Evolutionary conservation across 1,140 invertebrate genomes (phyloP).

Genomic region (Eueides isabella): DNA sequence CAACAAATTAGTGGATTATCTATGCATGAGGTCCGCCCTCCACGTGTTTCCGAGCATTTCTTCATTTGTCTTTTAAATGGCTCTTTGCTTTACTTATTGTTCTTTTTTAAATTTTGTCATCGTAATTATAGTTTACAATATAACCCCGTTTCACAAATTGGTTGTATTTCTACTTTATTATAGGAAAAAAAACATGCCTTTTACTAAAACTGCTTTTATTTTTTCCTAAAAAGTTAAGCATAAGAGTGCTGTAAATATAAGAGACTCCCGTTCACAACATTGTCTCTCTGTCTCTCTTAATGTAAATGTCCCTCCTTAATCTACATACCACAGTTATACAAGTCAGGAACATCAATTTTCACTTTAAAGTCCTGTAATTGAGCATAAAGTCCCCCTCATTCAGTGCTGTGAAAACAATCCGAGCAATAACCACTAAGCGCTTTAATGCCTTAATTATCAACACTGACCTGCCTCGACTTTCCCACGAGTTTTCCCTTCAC

Average conservation of each 20-base stretch:
- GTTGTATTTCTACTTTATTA: slow-evolving; percentile 15
- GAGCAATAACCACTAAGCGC: slow-evolving; percentile 44
- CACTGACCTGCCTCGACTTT: slow-evolving; percentile 75
- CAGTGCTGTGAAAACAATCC: slow-evolving; percentile 41
- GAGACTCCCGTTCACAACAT: no score
- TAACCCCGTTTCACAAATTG: slow-evolving; percentile 29
- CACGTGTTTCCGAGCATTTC: slow-evolving; percentile 64
- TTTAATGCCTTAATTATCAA: slow-evolving; percentile 55
- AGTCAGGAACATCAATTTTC: slow-evolving; percentile 20
- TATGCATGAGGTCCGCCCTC: slow-evolving; percentile 72
- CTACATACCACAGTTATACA: background rate
- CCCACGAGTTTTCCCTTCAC: slow-evolving; percentile 70
- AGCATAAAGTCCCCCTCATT: slow-evolving; percentile 29
- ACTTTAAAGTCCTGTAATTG: slow-evolving; percentile 1
- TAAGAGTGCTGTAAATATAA: no score
- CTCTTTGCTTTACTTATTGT: slow-evolving; percentile 50
- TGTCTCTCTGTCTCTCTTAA: no score
- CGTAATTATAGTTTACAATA: slow-evolving; percentile 69
- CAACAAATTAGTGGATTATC: slow-evolving; percentile 78
- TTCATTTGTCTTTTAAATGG: slow-evolving; percentile 71
- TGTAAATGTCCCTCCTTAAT: background rate
- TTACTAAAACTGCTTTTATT: no score
- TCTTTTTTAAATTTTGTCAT: slow-evolving; percentile 52
- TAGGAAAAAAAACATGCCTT: background rate
- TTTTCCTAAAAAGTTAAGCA: no score